Base-by-base conservation (phyloP, 2,888 invertebrate genomes). In the Troides aeacus region DNA sequence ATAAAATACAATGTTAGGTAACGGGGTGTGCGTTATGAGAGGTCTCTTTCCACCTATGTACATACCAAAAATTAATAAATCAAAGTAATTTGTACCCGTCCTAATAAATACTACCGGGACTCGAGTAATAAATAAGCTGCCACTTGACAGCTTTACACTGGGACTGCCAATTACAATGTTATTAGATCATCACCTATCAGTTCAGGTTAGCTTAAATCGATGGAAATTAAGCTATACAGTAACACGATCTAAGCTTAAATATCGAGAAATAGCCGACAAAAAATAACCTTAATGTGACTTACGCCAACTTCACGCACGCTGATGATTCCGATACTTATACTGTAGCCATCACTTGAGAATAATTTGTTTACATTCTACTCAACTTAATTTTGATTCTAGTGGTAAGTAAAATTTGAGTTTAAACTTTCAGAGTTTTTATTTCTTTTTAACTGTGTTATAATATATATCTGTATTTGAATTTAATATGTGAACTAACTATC, bases 1-100 rank as follows among this genome's bases (percentile, higher is more conserved):
- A 64, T 69, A 64, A 64, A 64, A 64, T 69, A 69, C 69, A 69
- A 64, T 64, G 56, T 69, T 57, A 39, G 36, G 61, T 69, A 64
- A 65, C 69, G 65, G 42, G 24, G 36, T 59, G 50, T 58, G 30
- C 58, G 50, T 24, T n/a, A 21, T 50, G 58, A 56, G 56, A 67
- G 46, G 57, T 18, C 42, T 39, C 24, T 58, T 21, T 39, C 30
- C 36, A 24, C 46, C 18, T 17, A 23, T 8, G n/a, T 57, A 42
- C 56, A 24, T 64, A 60, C 39, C 60, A 50, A 60, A 66, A 66
- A 60, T 24, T 15, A 65, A 65, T 69, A 69, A 69, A 60, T 69
- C 64, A 69, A 64, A 46, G 63, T 68, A 68, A 64, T 68, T 59
- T 68, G 65, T 65, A 36, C 18, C 46, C 23, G 61, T 69, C 61